Evolutionary conservation across 2,888 invertebrate species (phyloP).

Genomic region (Agrypnus murinus): DNA sequence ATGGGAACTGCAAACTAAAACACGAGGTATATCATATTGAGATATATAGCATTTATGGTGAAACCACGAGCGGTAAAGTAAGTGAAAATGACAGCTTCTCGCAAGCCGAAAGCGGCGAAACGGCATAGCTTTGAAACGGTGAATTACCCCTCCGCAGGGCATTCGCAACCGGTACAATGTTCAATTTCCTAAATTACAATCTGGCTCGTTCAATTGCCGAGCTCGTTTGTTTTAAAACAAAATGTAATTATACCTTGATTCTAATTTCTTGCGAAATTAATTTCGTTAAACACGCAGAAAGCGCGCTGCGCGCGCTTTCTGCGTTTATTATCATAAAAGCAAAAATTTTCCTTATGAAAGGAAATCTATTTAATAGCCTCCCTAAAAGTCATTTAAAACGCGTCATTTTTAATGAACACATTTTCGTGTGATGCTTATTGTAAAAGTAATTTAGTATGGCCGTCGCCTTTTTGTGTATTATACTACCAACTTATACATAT

Average conservation of each 20-base stretch:
- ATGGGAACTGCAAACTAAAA: constrained; percentile 33
- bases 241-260: constrained; percentile 56
- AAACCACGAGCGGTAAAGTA: constrained; percentile 62
- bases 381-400: too few relatives aligned
- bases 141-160: constrained; percentile 45
- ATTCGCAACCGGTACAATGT: constrained; percentile 40
- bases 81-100: constrained; percentile 64
- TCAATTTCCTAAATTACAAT: constrained; percentile 64
- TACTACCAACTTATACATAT: too few relatives aligned
- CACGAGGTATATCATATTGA: constrained; percentile 35
- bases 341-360: too few relatives aligned
- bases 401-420: constrained; percentile 21
- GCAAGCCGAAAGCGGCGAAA: constrained; percentile 53
- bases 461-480: constrained; percentile 8
- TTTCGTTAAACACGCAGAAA: constrained; percentile 37
- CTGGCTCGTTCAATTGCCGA: constrained; percentile 62
- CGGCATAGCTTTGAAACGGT: constrained; percentile 47
- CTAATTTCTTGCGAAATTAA: constrained; percentile 54
- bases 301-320: constrained; percentile 10
- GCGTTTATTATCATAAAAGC: background rate
- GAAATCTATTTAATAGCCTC: too few relatives aligned
- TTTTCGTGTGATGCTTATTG: constrained; percentile 13
- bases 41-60: constrained; percentile 59
- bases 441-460: constrained; percentile 26
- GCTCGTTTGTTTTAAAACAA: constrained; percentile 61